Percentiles rank a stretch among this genome's conserved stretches.
Conservation (phyloP, 2,797 vertebrate genomes). For the Liparis tanakae region DNA sequence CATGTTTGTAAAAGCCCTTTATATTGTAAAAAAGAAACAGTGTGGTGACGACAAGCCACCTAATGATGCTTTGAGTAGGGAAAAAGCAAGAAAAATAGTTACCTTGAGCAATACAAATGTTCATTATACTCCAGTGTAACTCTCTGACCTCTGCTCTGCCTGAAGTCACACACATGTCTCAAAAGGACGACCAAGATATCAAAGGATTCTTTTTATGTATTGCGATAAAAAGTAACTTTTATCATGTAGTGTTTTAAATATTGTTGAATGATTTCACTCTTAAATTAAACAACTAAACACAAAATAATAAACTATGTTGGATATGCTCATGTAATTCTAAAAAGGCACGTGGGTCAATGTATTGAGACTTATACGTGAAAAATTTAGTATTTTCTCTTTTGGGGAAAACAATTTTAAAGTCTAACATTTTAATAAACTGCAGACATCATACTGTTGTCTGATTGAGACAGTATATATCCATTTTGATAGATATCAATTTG, state of each 20-base stretch:
- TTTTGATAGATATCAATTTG: not conserved
- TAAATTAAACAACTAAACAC: not conserved
- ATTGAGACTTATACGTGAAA: not conserved
- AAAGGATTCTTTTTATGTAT: not conserved
- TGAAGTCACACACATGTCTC: not conserved
- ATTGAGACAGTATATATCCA: not conserved
- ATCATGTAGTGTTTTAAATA: not conserved
- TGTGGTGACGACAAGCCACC: not conserved
- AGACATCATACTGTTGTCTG: not conserved
- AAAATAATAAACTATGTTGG: not conserved
- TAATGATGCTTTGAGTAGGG: not conserved
- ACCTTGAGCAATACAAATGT: not conserved
- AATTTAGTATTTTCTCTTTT: not conserved
- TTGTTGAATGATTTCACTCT: not conserved
- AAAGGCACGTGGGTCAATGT: conserved; percentile 1
- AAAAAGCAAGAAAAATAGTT: not conserved
- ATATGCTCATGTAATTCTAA: not conserved
- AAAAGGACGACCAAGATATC: not conserved
- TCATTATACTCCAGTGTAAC: not conserved
- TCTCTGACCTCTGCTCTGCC: not conserved
- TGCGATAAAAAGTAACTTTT: not conserved
- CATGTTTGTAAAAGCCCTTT: not conserved
- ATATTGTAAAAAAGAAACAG: not conserved
- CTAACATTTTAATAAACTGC: not conserved
- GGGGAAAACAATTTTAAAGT: not conserved